These are phyloP conservation scores for Mesembrinibis cayennensis DNA, from an alignment of 2,113 vertebrate genomes.

Conservation along the genomic window DNA sequence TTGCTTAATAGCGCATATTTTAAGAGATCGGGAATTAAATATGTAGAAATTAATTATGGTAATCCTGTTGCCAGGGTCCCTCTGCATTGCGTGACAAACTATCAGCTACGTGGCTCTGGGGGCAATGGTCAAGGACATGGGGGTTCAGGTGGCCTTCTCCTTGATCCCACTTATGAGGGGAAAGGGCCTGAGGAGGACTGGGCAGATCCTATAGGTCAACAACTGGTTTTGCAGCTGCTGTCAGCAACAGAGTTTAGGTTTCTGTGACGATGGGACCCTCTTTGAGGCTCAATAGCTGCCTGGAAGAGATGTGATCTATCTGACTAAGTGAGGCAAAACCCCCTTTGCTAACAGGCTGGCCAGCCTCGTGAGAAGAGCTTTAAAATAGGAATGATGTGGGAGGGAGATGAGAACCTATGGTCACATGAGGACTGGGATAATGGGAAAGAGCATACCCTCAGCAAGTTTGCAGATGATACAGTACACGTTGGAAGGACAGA, in stretches of 20 bases:
- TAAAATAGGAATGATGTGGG: background rate
- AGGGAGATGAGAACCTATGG: background rate
- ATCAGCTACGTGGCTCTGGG: background rate
- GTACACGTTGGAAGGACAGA: background rate
- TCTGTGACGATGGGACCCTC: background rate
- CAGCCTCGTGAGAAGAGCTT: background rate
- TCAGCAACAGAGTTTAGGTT: background rate
- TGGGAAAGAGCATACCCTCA: background rate
- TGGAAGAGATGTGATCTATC: background rate
- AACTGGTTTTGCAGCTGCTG: background rate
- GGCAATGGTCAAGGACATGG: background rate
- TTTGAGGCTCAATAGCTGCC: background rate
- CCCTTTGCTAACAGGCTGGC: background rate
- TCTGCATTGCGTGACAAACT: background rate
- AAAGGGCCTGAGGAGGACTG: background rate
- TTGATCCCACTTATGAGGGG: background rate
- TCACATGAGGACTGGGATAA: no score
- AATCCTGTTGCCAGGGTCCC: background rate
- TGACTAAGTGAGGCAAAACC: background rate
- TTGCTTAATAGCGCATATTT: background rate
- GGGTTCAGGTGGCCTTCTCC: background rate
- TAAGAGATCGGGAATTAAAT: background rate
- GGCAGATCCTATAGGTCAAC: background rate
- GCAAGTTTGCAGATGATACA: background rate
- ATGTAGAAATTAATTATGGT: background rate